Percentiles rank a stretch among this genome's conserved stretches.
Conservation (phyloP, 2,888 invertebrate species). For the Metallyticus violacea region DNA sequence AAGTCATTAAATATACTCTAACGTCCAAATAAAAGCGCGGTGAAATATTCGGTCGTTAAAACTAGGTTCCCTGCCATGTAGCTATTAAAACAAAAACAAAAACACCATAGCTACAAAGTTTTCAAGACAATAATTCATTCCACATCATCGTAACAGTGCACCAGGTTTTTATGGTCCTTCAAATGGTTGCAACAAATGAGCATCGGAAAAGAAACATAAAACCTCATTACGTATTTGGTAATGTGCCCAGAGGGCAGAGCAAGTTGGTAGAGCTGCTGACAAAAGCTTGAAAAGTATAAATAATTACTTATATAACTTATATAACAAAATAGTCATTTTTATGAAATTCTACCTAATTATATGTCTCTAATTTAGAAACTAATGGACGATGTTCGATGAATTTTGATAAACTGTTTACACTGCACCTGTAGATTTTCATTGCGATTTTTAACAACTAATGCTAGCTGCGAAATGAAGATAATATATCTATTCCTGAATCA, state of each 20-base stretch:
- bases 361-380: too few relatives aligned
- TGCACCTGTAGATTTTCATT: too few relatives aligned
- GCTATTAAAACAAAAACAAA: not conserved
- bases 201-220: not conserved
- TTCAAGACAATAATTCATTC: not conserved
- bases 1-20: not conserved
- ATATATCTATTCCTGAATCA: too few relatives aligned
- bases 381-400: too few relatives aligned
- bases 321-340: too few relatives aligned
- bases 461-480: too few relatives aligned
- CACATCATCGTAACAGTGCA: not conserved
- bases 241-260: not conserved
- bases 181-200: not conserved
- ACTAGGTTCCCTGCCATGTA: not conserved
- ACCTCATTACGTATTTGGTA: not conserved
- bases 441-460: too few relatives aligned
- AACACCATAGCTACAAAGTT: not conserved
- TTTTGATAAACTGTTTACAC: too few relatives aligned
- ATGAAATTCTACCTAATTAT: too few relatives aligned
- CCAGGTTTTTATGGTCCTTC: not conserved
- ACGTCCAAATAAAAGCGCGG: not conserved
- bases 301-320: too few relatives aligned
- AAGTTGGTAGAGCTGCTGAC: not conserved
- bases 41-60: not conserved
- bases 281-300: not conserved